Base-by-base conservation (phyloP, 2,888 invertebrate species). In the Dorcus hopei region DNA sequence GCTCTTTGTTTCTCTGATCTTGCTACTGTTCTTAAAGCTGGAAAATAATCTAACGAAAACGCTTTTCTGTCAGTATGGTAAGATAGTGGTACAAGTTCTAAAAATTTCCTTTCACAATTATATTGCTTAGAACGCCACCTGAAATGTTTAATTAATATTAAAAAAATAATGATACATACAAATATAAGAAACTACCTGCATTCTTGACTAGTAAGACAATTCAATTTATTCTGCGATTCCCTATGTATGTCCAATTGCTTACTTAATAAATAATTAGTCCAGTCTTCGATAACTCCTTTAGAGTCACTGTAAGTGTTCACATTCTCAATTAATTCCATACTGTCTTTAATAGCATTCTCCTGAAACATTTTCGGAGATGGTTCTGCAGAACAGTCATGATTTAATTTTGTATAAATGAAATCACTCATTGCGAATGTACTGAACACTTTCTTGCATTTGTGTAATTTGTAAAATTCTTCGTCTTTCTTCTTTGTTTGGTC, bases 31-130 rank as follows among this genome's bases (percentile, higher is more conserved):
- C 92, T 82, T 63, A 91, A 80, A 1, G 80, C 74, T 0, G 92
- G 83, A 76, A 90, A 83, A 73, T 89, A 91, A 77, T 93, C 93
- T 53, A 86, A 65, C 0, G 84, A 79, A 5, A 87, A 74, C 0
- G 84, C 79, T 62, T 80, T 81, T 52, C 82, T 78, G 64, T 88
- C 86, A 23, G 85, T 75, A 9, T 76, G 71, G 4, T 77, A 77
- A 7, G 78, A 79, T 5, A 77, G 71, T 38, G 82, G 81, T 43
- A 88, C 69, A 7, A 81, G 80, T 49, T 80, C 77, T 3, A 82
- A 78, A 47, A 90, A 74, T 69, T 81, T 68, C 73, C 76, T 39
- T 74, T 74, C 61, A 74, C 75, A 68, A 72, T 69, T 61, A 41
- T 69, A 67, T 51, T 73, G 72, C 54, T 78, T 80, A 7, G 79